These are phyloP conservation scores for Dolichallabes microphthalmus DNA, from an alignment of 2,113 vertebrate species.

Conservation along the genomic window DNA sequence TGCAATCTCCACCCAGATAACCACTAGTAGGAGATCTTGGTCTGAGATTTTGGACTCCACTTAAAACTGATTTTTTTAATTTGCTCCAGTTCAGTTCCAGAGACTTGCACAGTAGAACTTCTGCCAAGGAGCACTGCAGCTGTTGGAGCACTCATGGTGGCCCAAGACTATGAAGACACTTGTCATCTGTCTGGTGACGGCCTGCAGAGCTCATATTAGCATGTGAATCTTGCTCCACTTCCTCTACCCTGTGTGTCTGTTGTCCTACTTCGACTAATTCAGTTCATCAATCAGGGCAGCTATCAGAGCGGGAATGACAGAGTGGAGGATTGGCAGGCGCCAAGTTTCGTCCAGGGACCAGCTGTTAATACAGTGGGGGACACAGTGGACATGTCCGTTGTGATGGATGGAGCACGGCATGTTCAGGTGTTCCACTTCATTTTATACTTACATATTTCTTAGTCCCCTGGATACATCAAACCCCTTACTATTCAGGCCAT, in stretches of 20 bases:
- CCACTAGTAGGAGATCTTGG: neutral
- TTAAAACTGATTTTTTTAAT: neutral
- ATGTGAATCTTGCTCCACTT: conserved; percentile 27
- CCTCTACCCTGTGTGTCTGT: neutral
- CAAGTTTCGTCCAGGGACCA: neutral
- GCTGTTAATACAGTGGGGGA: conserved; percentile 32
- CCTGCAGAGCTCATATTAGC: conserved; percentile 25
- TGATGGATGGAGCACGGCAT: neutral
- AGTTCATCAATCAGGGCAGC: conserved; percentile 35
- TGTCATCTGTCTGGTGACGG: conserved; percentile 12
- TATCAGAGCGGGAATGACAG: conserved; percentile 10
- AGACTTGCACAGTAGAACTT: neutral
- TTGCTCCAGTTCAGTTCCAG: neutral
- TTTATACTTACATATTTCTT: neutral
- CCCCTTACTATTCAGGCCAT: neutral
- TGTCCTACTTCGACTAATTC: conserved; percentile 11
- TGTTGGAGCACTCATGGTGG: neutral
- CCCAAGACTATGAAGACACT: conserved; percentile 6
- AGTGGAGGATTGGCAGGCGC: conserved; percentile 8
- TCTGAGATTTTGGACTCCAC: neutral
- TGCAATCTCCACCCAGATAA: neutral
- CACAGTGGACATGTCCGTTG: neutral
- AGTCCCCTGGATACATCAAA: neutral
- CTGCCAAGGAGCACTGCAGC: conserved; percentile 3
- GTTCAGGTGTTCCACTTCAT: conserved; percentile 27